These are phyloP conservation scores for Tokudaia tokunoshimensis DNA, from an alignment of 2,797 vertebrate genomes.

Conservation along the genomic window DNA sequence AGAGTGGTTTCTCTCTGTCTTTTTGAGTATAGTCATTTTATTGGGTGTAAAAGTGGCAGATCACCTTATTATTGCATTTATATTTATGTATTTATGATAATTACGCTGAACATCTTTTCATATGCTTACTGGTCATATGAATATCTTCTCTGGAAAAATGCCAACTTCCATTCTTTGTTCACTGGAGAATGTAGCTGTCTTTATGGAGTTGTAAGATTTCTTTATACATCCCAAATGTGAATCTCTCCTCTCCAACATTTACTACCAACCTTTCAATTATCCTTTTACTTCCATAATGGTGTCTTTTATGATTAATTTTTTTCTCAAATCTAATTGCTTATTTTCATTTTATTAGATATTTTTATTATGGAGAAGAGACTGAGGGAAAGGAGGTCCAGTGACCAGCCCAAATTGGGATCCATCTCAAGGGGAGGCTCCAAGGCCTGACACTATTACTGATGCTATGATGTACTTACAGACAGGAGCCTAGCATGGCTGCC, in stretches of 20 bases:
- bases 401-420: too few species aligned
- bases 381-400: too few species aligned
- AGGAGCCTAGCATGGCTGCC: too few species aligned
- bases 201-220: background rate
- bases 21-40: slow-evolving; percentile 10
- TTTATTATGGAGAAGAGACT: background rate
- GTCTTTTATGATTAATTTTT: background rate
- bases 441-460: too few species aligned
- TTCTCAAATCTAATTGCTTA: background rate
- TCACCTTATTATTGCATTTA: background rate
- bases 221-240: background rate
- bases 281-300: background rate
- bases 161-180: too few species aligned
- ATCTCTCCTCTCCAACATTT: background rate
- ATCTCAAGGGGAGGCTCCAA: too few species aligned
- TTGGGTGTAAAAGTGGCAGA: slow-evolving; percentile 8
- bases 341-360: background rate
- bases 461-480: too few species aligned
- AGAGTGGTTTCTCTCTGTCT: background rate
- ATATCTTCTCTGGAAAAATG: background rate
- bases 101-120: background rate
- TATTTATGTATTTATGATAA: background rate
- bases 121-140: background rate
- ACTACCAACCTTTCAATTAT: background rate
- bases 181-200: background rate